Evolutionary conservation across 2,113 vertebrate species (phyloP).

Genomic region (Irena cyanogastra): DNA sequence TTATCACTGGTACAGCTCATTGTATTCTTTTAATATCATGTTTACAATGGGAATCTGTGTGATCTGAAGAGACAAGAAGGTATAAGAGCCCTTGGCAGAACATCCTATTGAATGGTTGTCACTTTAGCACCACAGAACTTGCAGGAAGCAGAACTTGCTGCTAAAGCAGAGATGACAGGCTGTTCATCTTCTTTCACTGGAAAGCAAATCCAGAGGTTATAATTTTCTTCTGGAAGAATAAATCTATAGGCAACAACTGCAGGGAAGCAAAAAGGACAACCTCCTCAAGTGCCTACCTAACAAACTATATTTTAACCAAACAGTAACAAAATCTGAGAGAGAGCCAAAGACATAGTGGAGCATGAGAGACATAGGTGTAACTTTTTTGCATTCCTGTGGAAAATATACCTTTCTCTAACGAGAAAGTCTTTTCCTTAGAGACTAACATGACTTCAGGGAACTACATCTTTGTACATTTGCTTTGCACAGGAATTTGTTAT

Average conservation of each 20-base stretch:
- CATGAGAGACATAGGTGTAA: rapidly evolving
- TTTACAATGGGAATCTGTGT: not conserved
- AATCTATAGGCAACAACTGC: not conserved
- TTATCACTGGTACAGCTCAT: not conserved
- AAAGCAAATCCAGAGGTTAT: not conserved
- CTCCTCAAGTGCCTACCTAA: not conserved
- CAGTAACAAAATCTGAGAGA: not conserved
- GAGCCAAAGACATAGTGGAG: not conserved
- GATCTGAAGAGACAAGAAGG: not conserved
- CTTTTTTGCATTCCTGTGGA: not conserved
- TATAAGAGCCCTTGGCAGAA: conserved; percentile 3
- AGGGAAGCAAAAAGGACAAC: not conserved
- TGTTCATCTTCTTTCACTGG: not conserved
- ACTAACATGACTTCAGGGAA: not conserved
- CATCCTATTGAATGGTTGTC: not conserved
- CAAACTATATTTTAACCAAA: not conserved
- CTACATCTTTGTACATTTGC: not conserved
- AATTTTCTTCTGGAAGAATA: not conserved
- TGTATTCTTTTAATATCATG: not conserved
- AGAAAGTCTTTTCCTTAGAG: not conserved
- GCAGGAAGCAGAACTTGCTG: not conserved
- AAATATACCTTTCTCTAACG: not conserved
- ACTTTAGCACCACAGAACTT: not conserved
- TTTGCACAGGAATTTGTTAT: not conserved
- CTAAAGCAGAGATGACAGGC: not conserved